Percentiles rank a stretch among this genome's conserved stretches.
Conservation (phyloP, 2,113 vertebrate genomes). For the Montifringilla adamsi region DNA sequence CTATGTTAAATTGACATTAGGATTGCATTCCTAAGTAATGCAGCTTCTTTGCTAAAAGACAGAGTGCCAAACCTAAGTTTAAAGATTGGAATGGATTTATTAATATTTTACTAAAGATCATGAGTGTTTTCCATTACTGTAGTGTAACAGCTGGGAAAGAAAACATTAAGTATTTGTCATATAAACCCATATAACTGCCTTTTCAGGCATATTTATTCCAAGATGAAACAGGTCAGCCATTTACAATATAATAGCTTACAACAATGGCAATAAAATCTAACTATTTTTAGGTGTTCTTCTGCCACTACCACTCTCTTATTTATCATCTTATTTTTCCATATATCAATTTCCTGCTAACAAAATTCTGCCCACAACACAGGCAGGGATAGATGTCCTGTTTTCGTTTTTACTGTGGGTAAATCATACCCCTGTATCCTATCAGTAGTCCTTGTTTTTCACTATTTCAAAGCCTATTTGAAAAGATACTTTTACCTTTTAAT, state of each 20-base stretch:
- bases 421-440: neutral
- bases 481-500: neutral
- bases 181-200: neutral
- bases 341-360: neutral
- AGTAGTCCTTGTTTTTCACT: neutral
- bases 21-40: neutral
- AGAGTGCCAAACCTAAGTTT: constrained; percentile 12
- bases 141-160: constrained; percentile 2
- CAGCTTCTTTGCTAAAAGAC: constrained; percentile 5
- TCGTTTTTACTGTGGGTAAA: neutral
- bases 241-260: neutral
- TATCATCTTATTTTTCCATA: neutral
- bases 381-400: neutral
- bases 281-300: neutral
- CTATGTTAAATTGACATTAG: neutral
- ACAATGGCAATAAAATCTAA: neutral
- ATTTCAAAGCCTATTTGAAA: neutral
- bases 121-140: constrained; percentile 20
- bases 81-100: constrained; percentile 5
- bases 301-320: neutral
- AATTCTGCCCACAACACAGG: neutral
- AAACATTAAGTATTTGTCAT: constrained; percentile 7
- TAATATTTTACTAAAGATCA: constrained; percentile 53
- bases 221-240: neutral
- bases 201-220: neutral